Evolutionary conservation across 1,140 invertebrate species (phyloP), one percentile per base, ranked within the genome.

Genomic region (Ephestia elutella): DNA sequence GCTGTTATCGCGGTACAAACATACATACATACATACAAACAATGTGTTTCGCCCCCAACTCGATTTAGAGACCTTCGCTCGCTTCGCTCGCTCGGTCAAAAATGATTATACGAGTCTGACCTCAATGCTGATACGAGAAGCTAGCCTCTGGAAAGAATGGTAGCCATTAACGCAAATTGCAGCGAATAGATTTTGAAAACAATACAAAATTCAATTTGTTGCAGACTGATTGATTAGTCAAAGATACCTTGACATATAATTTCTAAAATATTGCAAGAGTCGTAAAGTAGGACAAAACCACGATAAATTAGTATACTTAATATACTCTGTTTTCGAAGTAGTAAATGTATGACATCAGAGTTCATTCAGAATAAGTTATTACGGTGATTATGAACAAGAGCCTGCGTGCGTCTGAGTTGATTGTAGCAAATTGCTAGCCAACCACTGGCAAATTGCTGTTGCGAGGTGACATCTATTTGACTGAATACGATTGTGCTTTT

Each of bases 351-450:
- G 55, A 69, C 71, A 70, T 73, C 68, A 69, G 20, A 62, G 58
- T 68, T 65, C 67, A 79, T 71, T 76, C 64, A 74, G 61, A 53
- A 70, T 57, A 21, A 62, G 15, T 44, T 5, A 44, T 15, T 44
- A 44, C 38, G 15, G 38, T 53, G 19, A 28, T 25, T 20, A 53
- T 53, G 21, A 53, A 53, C 50, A 53, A 25, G 21, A 25, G 20
- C 19, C 50, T 5, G 19, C 20, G 21, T 53, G 17, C 35, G 65
- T 59, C 28, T 54, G 58, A 66, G 49, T 65, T 76, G 71, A 80
- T 79, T 81, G 70, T 66, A 54, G 63, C 71, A 78, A 80, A 84
- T 82, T 82, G 79, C 59, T 73, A 69, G 63, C 65, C 70, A 80
- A 73, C 78, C 68, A 77, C 74, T 73, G 78, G 63, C 70, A 81